A percentile compares a stretch with the other conserved stretches of the same genome.
phyloP scores from a whole-genome alignment of 2,888 invertebrate genomes.

The Cosmorhoe ocellata region DNA sequence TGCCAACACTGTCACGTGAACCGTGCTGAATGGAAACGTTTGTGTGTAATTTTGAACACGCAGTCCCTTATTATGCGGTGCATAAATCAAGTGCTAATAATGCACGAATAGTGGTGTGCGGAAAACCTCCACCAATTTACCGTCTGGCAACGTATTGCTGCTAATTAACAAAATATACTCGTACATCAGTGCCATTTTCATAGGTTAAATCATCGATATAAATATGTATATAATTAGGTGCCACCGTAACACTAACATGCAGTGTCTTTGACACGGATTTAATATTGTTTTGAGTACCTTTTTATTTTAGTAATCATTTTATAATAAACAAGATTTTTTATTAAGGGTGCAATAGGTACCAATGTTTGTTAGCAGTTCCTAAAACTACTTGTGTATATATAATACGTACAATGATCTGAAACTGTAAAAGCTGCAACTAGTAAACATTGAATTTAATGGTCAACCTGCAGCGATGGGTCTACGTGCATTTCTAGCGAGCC shows the following conservation, averaged over 20 bases:
- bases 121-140: conserved; percentile 24
- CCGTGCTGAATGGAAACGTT: conserved; percentile 16
- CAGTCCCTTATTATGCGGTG: conserved; percentile 29
- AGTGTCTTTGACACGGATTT: not conserved
- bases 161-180: conserved; percentile 25
- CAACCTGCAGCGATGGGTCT: conserved; percentile 27
- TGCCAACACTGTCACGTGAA: conserved; percentile 11
- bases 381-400: too few relatives aligned
- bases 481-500: conserved; percentile 33
- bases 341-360: too few relatives aligned
- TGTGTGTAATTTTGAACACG: conserved; percentile 19
- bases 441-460: conserved; percentile 27
- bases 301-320: too few relatives aligned
- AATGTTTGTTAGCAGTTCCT: too few relatives aligned
- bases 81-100: conserved; percentile 32
- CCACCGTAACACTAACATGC: too few relatives aligned
- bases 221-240: too few relatives aligned
- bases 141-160: conserved; percentile 26
- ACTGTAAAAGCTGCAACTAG: not conserved
- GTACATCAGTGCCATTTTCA: conserved; percentile 11
- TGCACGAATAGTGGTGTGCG: conserved; percentile 24
- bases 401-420: too few relatives aligned
- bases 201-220: conserved; percentile 7
- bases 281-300: too few relatives aligned
- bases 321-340: too few relatives aligned